Evolutionary conservation across 2,888 invertebrate species (phyloP), one percentile per base, ranked within the genome.

Genomic region (Xylophagus ater): DNA sequence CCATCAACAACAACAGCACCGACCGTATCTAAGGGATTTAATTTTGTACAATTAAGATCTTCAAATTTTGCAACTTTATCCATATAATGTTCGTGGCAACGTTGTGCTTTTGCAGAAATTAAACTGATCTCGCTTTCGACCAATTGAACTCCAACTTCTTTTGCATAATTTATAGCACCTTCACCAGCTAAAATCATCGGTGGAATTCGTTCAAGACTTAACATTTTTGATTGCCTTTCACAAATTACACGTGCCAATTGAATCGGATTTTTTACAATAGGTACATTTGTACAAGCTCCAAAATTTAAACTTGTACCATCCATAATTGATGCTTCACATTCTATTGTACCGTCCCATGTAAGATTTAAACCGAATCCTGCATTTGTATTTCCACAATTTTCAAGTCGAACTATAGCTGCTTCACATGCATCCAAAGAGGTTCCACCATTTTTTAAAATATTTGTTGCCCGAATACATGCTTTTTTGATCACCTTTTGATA

Each of bases 261-360:
- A 44, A 89, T 78, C 4, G 90, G 89, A 66, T 90, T 87, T 67
- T 80, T 81, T 5, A 86, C 72, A 58, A 76, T 78, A 37, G 78
- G 72, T 2, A 93, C 78, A 46, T 89, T 86, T 24, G 93, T 94
- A 59, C 88, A 82, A 17, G 89, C 89, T 13, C 93, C 96, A 68
- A 84, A 94, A 49, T 78, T 74, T 32, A 86, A 65, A 37, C 76
- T 80, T 43, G 74, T 71, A 0, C 93, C 93, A 63, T 92, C 83
- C 96, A 97, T 97, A 23, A 94, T 73, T 37, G 88, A 84, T 3
- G 97, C 97, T 69, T 98, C 98, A 66, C 90, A 92, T 69, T 98
- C 96, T 2, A 98, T 90, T 38, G 71, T 70, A 9, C 93, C 93
- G 54, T 82, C 76, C 62, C 81, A 72, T 34, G 87, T 93, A 43